Evolutionary conservation across 1,140 invertebrate species (phyloP).

Genomic region (Magallana angulata): DNA sequence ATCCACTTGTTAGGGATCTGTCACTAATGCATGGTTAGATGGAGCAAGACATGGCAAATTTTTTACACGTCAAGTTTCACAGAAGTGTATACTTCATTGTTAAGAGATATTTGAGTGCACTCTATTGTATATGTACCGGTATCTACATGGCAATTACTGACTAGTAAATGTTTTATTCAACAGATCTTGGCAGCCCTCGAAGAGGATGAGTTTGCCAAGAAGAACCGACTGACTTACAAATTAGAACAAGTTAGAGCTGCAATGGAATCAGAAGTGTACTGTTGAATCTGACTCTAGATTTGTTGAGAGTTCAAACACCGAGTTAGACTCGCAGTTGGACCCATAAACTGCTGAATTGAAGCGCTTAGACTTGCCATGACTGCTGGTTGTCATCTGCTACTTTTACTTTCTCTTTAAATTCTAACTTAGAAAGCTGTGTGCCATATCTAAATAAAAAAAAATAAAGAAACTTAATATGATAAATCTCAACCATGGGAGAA

Average conservation of each 20-base stretch:
- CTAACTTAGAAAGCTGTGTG: slow-evolving; percentile 5
- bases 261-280: slow-evolving; percentile 88
- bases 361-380: slow-evolving; percentile 20
- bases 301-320: neutral
- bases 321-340: neutral
- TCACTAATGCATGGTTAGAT: no score
- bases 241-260: slow-evolving; percentile 97
- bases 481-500: neutral
- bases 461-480: neutral
- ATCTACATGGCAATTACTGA: neutral
- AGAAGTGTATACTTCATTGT: no score
- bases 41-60: neutral
- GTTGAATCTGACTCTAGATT: slow-evolving; percentile 55
- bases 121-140: neutral
- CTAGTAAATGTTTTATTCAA: slow-evolving; percentile 45
- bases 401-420: slow-evolving; percentile 1
- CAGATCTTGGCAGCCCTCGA: slow-evolving; percentile 96
- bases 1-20: no score
- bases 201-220: slow-evolving; percentile 98
- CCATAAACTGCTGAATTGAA: neutral
- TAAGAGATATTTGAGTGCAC: no score
- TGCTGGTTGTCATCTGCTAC: slow-evolving; percentile 9
- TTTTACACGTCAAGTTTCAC: neutral
- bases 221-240: slow-evolving; percentile 95
- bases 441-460: neutral